These are phyloP conservation scores for Cepaea hortensis DNA, from an alignment of 2,888 invertebrate genomes.

Conservation along the genomic window DNA sequence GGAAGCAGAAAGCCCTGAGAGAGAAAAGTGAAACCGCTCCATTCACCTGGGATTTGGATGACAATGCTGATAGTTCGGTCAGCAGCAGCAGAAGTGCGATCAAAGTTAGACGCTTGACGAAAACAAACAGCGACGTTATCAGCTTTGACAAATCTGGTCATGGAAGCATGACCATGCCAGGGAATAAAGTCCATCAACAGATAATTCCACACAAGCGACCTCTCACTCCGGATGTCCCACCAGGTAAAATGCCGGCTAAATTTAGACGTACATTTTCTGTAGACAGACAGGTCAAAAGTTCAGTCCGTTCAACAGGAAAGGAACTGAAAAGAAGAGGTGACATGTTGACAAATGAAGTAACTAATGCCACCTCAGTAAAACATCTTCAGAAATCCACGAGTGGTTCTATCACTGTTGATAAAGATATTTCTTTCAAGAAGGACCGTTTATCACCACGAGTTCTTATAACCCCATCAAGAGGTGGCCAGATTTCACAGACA, in stretches of 20 bases:
- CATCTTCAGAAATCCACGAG: neutral
- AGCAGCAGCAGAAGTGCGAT: neutral
- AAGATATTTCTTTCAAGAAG: constrained; percentile 43
- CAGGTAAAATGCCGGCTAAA: constrained; percentile 4
- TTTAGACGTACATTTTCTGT: constrained; percentile 24
- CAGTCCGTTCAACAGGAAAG: neutral
- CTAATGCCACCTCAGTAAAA: neutral
- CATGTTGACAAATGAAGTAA: neutral
- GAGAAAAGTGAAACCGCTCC: constrained; percentile 49
- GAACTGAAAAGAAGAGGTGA: neutral
- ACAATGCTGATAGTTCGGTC: constrained; percentile 10
- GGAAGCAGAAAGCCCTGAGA: constrained; percentile 49
- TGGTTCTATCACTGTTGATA: constrained; percentile 31
- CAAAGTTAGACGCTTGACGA: neutral
- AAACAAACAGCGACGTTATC: neutral
- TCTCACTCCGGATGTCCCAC: constrained; percentile 20
- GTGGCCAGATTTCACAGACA: neutral
- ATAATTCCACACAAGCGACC: neutral
- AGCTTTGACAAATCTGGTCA: neutral
- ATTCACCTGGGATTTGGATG: constrained; percentile 54
- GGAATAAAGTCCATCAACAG: neutral
- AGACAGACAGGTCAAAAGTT: neutral
- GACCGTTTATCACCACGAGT: constrained; percentile 29
- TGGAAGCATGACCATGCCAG: neutral
- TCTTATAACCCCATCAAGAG: neutral